Conservation (phyloP, 1,140 invertebrate species). For the Diabrotica undecimpunctata region DNA sequence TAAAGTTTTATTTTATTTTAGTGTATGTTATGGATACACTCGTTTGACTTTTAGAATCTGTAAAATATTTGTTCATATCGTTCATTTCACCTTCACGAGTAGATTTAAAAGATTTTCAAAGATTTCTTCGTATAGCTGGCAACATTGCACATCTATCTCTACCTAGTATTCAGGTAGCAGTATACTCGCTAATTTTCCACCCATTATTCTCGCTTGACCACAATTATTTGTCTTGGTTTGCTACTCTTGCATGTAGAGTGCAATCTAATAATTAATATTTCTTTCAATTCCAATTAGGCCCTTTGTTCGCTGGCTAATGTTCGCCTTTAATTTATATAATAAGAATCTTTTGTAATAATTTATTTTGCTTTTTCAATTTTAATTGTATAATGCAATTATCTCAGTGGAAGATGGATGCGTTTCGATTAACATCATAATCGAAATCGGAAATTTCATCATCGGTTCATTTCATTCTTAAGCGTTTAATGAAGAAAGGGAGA, state of each 20-base stretch:
- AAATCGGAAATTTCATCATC: constrained; percentile 1
- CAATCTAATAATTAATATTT: constrained; percentile 12
- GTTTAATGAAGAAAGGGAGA: not conserved
- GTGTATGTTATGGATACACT: no score
- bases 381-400: constrained; percentile 12
- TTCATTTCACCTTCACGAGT: no score
- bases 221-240: constrained; percentile 9
- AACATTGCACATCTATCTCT: no score
- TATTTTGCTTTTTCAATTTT: constrained; percentile 5
- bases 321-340: constrained; percentile 10
- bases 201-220: not conserved
- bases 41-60: no score
- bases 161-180: not conserved
- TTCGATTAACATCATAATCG: constrained; percentile 6
- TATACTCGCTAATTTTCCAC: not conserved
- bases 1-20: no score
- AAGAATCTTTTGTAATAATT: constrained; percentile 12
- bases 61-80: no score
- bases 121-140: no score
- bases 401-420: not conserved
- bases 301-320: not conserved
- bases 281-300: constrained; percentile 8
- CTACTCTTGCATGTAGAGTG: constrained; percentile 4
- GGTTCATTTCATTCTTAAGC: not conserved
- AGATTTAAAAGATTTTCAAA: no score